phyloP scores from a whole-genome alignment of 1,140 invertebrate genomes.

The Halesus radiatus region DNA sequence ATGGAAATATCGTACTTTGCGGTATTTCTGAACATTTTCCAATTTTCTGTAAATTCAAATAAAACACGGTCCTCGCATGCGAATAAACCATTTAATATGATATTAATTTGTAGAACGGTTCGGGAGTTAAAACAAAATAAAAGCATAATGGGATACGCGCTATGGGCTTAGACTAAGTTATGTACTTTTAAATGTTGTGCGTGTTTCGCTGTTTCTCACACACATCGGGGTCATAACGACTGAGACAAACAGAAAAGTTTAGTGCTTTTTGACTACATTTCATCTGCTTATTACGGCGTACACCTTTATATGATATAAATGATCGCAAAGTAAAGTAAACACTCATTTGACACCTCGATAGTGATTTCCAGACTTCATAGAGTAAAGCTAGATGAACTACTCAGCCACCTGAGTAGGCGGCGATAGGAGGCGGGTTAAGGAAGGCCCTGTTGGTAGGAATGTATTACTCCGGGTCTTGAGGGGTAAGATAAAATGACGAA shows the following conservation, averaged over 20 bases:
- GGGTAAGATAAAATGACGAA: no score
- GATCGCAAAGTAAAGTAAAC: not conserved
- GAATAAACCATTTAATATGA: constrained; percentile 44
- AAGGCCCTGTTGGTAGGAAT: no score
- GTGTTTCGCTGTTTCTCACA: constrained; percentile 12
- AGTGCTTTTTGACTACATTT: no score
- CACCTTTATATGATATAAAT: not conserved
- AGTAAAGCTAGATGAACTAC: no score
- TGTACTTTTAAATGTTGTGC: constrained; percentile 36
- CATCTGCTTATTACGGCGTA: no score
- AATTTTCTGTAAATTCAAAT: constrained; percentile 12
- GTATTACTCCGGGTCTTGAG: no score
- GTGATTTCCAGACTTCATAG: not conserved
- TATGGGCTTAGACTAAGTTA: constrained; percentile 22
- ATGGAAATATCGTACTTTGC: constrained; percentile 11
- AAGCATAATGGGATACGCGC: constrained; percentile 42
- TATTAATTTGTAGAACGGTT: constrained; percentile 41
- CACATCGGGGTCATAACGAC: not conserved
- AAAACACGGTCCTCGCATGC: constrained; percentile 37
- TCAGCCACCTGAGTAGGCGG: no score
- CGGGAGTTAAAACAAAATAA: constrained; percentile 39
- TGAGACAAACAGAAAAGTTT: not conserved
- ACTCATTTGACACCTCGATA: not conserved
- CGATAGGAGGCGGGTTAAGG: no score
- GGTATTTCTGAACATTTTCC: constrained; percentile 19